These are phyloP conservation scores for Clamator glandarius DNA, from an alignment of 2,797 vertebrate species.

Conservation along the genomic window DNA sequence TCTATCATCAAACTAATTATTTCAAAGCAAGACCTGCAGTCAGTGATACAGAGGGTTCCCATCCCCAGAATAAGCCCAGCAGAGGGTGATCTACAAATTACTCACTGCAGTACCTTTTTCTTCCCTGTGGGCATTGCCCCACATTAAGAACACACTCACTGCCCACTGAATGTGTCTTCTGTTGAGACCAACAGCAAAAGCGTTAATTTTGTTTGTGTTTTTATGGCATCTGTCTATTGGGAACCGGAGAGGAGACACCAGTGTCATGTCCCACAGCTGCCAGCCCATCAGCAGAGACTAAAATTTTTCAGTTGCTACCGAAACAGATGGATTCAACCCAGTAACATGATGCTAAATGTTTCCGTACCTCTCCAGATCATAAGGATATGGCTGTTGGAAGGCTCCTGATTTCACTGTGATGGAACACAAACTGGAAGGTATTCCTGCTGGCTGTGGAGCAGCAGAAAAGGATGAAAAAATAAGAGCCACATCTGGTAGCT, in stretches of 20 bases:
- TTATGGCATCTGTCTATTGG: slow-evolving; percentile 19
- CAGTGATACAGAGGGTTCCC: background rate
- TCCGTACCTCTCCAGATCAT: background rate
- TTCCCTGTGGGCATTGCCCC: background rate
- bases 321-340: background rate
- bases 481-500: background rate
- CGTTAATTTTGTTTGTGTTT: background rate
- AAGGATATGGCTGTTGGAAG: background rate
- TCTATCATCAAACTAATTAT: background rate
- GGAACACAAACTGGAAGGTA: background rate
- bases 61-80: background rate
- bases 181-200: background rate
- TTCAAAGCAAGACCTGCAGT: background rate
- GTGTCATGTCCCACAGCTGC: background rate
- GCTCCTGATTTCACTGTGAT: background rate
- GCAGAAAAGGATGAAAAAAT: background rate
- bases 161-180: background rate
- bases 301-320: background rate
- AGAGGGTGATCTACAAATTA: background rate
- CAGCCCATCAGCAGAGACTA: background rate
- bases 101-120: background rate
- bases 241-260: background rate
- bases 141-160: background rate
- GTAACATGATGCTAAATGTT: background rate
- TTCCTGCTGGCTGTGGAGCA: background rate